A percentile compares a stretch with the other conserved stretches of the same genome.
These are phyloP conservation scores for Zonotrichia leucophrys DNA, from an alignment of 2,113 vertebrate species.

Conservation along the genomic window DNA sequence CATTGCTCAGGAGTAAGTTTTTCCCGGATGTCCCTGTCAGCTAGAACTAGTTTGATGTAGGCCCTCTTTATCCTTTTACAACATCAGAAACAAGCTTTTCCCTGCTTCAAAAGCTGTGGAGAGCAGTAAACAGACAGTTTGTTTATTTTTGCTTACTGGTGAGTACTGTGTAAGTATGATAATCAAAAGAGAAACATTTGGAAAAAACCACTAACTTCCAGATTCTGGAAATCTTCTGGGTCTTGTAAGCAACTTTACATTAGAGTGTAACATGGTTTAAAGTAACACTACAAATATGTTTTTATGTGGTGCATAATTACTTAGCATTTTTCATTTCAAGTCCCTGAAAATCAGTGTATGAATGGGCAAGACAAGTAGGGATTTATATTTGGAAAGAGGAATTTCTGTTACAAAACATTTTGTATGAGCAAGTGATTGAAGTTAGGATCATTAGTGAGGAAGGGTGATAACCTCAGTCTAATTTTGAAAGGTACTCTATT, in stretches of 20 bases:
- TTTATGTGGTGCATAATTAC: neutral
- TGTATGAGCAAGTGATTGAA: neutral
- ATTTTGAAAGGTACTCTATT: neutral
- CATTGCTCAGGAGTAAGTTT: neutral
- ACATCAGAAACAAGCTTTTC: neutral
- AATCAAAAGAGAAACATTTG: neutral
- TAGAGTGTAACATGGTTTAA: neutral
- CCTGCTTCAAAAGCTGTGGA: neutral
- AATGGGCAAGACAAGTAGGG: neutral
- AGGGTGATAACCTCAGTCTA: neutral
- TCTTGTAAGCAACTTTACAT: neutral
- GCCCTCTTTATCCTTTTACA: neutral
- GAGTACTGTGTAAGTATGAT: neutral
- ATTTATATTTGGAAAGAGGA: neutral
- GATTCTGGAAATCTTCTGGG: slow-evolving; percentile 16
- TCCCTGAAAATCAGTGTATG: neutral
- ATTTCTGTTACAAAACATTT: neutral
- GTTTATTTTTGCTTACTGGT: neutral
- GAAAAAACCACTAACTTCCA: neutral
- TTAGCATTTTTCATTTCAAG: neutral
- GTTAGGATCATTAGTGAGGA: neutral
- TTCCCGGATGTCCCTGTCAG: neutral
- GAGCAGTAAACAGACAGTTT: neutral
- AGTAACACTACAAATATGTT: neutral
- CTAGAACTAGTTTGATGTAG: neutral